Percentiles rank a stretch among this genome's conserved stretches.
Conservation (phyloP, 2,888 invertebrate genomes). For the Acheta domesticus region DNA sequence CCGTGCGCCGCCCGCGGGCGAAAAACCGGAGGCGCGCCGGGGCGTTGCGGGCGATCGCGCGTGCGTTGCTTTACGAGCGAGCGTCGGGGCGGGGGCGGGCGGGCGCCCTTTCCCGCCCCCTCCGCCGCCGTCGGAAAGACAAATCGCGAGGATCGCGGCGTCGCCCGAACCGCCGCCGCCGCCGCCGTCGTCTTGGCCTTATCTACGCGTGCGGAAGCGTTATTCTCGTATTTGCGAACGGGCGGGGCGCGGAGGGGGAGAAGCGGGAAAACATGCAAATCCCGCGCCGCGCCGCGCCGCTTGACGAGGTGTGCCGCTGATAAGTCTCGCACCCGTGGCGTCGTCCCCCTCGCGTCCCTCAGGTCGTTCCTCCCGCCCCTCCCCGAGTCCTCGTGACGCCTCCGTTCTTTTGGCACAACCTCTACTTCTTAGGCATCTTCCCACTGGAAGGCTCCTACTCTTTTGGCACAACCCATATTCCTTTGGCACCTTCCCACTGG, state of each 20-base stretch:
- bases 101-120: too few relatives aligned
- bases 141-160: not conserved
- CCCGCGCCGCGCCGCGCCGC: not conserved
- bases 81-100: not conserved
- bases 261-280: conserved; percentile 8
- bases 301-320: not conserved
- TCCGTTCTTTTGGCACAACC: too few relatives aligned
- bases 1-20: too few relatives aligned
- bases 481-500: too few relatives aligned
- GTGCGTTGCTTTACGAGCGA: conserved; percentile 1
- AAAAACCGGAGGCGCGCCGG: not conserved
- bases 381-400: not conserved
- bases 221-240: not conserved
- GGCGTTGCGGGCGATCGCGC: not conserved
- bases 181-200: not conserved
- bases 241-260: not conserved
- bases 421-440: too few relatives aligned
- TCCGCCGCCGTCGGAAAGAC: not conserved
- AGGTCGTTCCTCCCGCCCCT: not conserved
- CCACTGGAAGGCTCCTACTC: too few relatives aligned
- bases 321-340: not conserved
- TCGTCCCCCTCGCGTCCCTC: not conserved
- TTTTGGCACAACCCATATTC: too few relatives aligned
- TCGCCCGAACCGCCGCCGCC: not conserved
- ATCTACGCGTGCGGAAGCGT: not conserved